Evolutionary conservation across 2,888 invertebrate species (phyloP).

Genomic region (Anorthoa munda): DNA sequence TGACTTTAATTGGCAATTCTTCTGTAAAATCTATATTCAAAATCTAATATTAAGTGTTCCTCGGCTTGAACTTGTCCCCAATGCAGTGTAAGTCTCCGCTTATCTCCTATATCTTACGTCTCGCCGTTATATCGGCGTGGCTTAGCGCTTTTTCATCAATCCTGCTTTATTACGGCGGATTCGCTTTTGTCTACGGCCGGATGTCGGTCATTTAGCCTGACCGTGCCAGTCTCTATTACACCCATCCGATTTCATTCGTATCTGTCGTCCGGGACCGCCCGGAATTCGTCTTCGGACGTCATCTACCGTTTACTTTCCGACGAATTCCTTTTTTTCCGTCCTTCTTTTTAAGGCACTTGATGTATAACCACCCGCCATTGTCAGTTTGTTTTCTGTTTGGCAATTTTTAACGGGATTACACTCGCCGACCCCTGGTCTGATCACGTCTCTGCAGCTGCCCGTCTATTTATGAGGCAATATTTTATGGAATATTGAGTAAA

Average conservation of each 20-base stretch:
- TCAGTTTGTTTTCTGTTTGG: conserved; percentile 89
- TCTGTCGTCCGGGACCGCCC: conserved; percentile 84
- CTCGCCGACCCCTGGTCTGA: conserved; percentile 79
- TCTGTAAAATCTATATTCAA: not conserved
- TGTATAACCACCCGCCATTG: conserved; percentile 84
- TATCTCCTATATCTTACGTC: conserved; percentile 65
- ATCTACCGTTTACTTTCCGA: conserved; percentile 80
- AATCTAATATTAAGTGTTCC: not conserved
- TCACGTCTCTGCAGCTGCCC: conserved; percentile 88
- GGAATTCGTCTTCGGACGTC: conserved; percentile 86
- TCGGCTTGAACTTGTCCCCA: not conserved
- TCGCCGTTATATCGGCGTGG: conserved; percentile 89
- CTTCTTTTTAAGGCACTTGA: conserved; percentile 86
- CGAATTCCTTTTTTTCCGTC: conserved; percentile 77
- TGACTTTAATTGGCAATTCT: not conserved
- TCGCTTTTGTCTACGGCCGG: conserved; percentile 89
- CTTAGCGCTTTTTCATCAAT: conserved; percentile 92
- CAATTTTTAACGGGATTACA: conserved; percentile 90
- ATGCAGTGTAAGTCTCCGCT: conserved; percentile 55
- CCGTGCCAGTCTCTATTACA: conserved; percentile 88
- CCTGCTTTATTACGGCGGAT: conserved; percentile 91
- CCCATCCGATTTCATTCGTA: conserved; percentile 89
- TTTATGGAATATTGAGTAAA: conserved; percentile 90
- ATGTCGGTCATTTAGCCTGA: conserved; percentile 89
- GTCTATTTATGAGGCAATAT: conserved; percentile 89